Evolutionary conservation across 2,797 vertebrate genomes (phyloP), one percentile per base, ranked within the genome.

Genomic region (Linurgus olivaceus): DNA sequence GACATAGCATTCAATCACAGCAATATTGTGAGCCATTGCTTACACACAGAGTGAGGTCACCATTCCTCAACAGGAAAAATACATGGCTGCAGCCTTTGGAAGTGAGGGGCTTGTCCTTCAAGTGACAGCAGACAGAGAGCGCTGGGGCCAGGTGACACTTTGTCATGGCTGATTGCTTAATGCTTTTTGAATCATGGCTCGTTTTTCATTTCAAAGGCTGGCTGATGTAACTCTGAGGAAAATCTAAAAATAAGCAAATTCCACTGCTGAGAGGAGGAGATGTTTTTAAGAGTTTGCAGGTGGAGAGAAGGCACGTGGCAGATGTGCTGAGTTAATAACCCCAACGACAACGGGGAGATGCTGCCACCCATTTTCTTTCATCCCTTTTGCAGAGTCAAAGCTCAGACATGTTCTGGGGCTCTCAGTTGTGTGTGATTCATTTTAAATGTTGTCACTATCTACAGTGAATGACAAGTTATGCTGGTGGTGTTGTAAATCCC

Each of bases 171-270:
- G 78, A 86, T 70, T 47, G 72, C 75, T 81, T 59, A 42, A 86
- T 68, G 82, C 78, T 33, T 48, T 72, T 78, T 62, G 91, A 88
- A 58, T 66, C 76, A 38, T n/a, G 7, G 6, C 76, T 95, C 82
- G 0, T 91, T 93, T 93, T 75, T 95, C 59, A 11, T 79, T 61
- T 73, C 92, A 82, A 81, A 93, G 85, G 29, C 51, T 54, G 47
- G 57, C 88, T 93, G 62, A 72, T 93, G 61, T 57, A 72, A 90
- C 67, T 59, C 68, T 2, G 61, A 80, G 89, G 81, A 54, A 93
- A 91, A 55, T 5, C 81, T 93, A 77, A 94, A 94, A 96, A 93
- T 82, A 87, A 77, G 52, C n/a, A 19, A 61, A 38, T 77, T 83
- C 26, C 26, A 0, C 35, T 51, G 62, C 6, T 3, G 42, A 77